These are phyloP conservation scores for Aphelocoma californica DNA, from an alignment of 2,797 vertebrate species.

Conservation along the genomic window DNA sequence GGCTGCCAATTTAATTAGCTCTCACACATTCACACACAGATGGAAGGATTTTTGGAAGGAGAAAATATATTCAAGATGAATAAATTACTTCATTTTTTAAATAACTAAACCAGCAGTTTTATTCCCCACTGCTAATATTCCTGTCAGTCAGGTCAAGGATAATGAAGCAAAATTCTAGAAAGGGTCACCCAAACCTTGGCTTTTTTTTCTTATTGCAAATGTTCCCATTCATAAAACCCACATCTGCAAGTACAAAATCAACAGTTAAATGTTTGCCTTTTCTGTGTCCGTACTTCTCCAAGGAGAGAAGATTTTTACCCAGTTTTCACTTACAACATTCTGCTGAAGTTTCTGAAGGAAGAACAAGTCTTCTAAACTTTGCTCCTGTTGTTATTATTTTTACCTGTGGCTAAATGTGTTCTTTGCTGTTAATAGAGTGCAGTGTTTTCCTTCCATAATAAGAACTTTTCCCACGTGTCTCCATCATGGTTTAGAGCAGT, in stretches of 20 bases:
- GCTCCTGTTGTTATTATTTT: background rate
- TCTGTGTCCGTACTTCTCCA: background rate
- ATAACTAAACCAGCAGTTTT: background rate
- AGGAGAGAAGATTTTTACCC: constrained; percentile 7
- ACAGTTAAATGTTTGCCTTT: constrained; percentile 31
- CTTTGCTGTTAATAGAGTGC: background rate
- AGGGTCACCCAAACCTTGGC: background rate
- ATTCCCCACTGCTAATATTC: constrained; percentile 18
- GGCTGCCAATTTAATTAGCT: constrained; percentile 44
- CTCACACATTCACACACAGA: background rate
- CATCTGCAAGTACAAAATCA: constrained; percentile 22
- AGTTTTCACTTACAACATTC: background rate
- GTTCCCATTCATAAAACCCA: background rate
- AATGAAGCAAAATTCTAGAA: constrained; percentile 21
- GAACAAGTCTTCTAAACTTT: background rate
- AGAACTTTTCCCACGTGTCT: background rate
- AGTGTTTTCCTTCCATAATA: background rate
- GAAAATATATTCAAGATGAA: background rate
- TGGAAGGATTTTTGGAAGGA: constrained; percentile 21
- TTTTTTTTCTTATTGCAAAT: background rate
- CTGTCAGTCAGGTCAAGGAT: constrained; percentile 32
- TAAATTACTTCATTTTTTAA: background rate
- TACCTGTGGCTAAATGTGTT: background rate
- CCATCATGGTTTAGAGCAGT: background rate
- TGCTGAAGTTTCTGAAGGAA: background rate